Evolutionary conservation across 1,140 invertebrate genomes (phyloP), one percentile per base, ranked within the genome.

Genomic region (Amyelois transitella): DNA sequence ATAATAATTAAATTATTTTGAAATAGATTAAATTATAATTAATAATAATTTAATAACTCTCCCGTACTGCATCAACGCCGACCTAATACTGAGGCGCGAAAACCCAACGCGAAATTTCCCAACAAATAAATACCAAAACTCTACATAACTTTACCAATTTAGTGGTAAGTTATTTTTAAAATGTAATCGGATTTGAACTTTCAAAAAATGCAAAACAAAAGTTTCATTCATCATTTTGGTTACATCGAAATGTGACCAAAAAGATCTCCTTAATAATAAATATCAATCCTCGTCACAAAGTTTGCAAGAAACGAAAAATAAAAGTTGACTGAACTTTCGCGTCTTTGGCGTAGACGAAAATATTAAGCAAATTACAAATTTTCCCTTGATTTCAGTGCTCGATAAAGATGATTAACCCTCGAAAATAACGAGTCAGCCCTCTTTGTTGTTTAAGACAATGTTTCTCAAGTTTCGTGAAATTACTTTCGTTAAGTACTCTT

Each of bases 341-440:
- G n/a, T 48, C 45, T 48, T 21, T 17, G 45, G n/a, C 20, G 43
- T 38, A 24, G 28, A 44, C 44, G 53, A 28, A 20, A 48, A 55
- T 55, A 44, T 48, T 32, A 48, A 55, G 18, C 38, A 62, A 49
- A 64, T 47, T 58, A 57, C 51, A 38, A 59, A 53, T 64, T 52
- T 55, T 54, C 53, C 60, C 64, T 51, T 55, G 60, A 57, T 25
- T 55, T 52, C 43, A 56, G 28, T 50, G 44, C 53, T 56, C 58
- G 59, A 67, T 64, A 60, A 59, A 70, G 61, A 62, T 64, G 66
- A 69, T 70, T 67, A 71, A 71, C 64, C 68, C 55, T 64, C 47
- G 49, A 47, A 67, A 59, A 63, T 62, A 55, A 54, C 57, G 55
- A 57, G 49, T 54, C 57, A 38, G 57, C 19, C 61, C 59, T 62